Evolutionary conservation across 2,797 vertebrate genomes (phyloP), one percentile per base, ranked within the genome.

Genomic region (Pangasius krempfi): DNA sequence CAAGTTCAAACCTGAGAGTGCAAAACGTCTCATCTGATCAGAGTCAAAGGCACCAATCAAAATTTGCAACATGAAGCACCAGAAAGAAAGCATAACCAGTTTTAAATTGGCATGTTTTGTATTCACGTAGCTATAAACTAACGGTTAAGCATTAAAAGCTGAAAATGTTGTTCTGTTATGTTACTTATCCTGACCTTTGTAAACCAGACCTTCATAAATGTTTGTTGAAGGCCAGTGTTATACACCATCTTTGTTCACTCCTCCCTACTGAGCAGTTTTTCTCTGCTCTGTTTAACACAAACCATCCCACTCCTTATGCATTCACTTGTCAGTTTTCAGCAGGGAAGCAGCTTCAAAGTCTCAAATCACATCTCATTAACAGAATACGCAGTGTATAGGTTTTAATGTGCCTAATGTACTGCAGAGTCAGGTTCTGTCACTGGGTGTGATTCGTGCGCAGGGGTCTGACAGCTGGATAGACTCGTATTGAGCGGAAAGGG

Each of bases 361-460:
- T 84, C 60, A 37, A 64, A 54, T 66, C 25, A 20, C n/a, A 64
- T 84, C 83, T 68, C n/a, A 52, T 88, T 56, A 85, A 30, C 27
- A 78, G 30, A 76, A 79, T 79, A 60, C 40, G 44, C 81, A 37
- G 73, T 27, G 20, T 14, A 27, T 7, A 22, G 33, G 56, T 40
- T 44, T 81, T 33, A 60, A 81, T 4, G 78, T 1, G 78, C 54
- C 58, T 56, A 68, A 88, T 33, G 4, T 33, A 62, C 37, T 72
- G n/a, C 86, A 47, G n/a, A 83, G 44, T 3, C n/a, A 6, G 50
- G 25, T 56, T 58, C 78, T 4, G 10, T 72, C 37, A 22, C 78
- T 8, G 80, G 27, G 14, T 87, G 72, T 22, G 16, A 73, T 60
- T 50, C 25, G 16, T 6, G 25, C 22, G 16, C 80, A 60, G 52